Base-by-base conservation (phyloP, 2,113 vertebrate species). In the Elaphurus davidianus region DNA sequence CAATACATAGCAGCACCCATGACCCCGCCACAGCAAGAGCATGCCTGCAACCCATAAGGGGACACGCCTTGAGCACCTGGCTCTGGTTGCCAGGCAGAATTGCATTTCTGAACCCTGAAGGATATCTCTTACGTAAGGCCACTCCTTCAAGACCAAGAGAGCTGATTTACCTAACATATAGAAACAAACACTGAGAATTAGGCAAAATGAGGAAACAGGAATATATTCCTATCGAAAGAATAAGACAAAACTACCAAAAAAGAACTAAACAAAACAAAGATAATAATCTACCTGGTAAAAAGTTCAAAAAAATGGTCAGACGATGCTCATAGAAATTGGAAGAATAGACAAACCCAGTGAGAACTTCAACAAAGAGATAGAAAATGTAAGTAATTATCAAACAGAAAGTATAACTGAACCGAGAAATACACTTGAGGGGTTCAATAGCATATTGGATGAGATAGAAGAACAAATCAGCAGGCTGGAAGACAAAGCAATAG, bases 21-120 rank as follows among this genome's bases (percentile, higher is more conserved):
- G 79, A n/a, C 79, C 17, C 47, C 2, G 0, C 47, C 33, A 81
- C 79, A 82, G 0, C 10, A 52, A 52, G 30, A 52, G 19, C 3
- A 0, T 4, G 5, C 30, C 7, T 1, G 6, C 50, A 81, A 4
- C 30, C 47, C 50, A 14, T 7, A 50, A n/a, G 50, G 11, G 47
- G 19, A 8, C 19, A n/a, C 11, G 1, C 50, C 11, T 54, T 54
- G 50, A 54, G 79, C 30, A 25, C 79, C 33, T n/a, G 79, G 50
- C 47, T 82, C 79, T 82, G 47, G 47, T 23, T 19, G 28, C 47
- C 78, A 81, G 79, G 47, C 79, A 82, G 19, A 50, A 82, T 21
- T 81, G 47, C 47, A 52, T n/a, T 54, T n/a, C 47, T 23, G 47
- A 54, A 30, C 79, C 47, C 79, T 33, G 12, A 19, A n/a, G 79